Conservation (phyloP, 2,888 invertebrate species). For the Lingula anatina region DNA sequence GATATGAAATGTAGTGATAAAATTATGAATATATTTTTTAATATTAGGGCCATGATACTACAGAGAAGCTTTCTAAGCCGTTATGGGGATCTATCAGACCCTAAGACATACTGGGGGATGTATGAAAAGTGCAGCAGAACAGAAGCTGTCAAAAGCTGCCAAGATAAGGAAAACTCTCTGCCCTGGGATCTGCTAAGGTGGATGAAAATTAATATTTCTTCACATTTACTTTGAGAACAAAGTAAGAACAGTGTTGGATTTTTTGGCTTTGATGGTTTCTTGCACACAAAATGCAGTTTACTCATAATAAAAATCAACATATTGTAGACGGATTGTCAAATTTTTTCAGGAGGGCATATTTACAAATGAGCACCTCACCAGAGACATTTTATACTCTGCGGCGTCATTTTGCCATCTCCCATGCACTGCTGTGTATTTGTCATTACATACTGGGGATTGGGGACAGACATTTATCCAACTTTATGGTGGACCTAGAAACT, state of each 20-base stretch:
- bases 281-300: no score
- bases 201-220: no score
- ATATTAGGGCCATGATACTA: no score
- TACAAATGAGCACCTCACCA: slow-evolving; percentile 53
- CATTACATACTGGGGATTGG: slow-evolving; percentile 71
- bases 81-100: no score
- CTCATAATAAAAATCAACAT: no score
- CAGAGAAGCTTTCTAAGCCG: no score
- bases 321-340: slow-evolving; percentile 1
- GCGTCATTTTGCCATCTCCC: slow-evolving; percentile 60
- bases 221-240: no score
- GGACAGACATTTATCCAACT: slow-evolving; percentile 70
- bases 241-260: no score
- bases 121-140: slow-evolving; percentile 31
- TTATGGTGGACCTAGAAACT: slow-evolving; percentile 57
- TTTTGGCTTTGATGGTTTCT: no score
- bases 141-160: slow-evolving; percentile 34
- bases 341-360: slow-evolving; percentile 55
- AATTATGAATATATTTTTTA: no score
- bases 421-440: slow-evolving; percentile 62
- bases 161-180: slow-evolving; percentile 51
- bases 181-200: slow-evolving; percentile 57
- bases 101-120: no score
- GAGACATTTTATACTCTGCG: slow-evolving; percentile 63
- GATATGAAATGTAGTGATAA: no score